Conservation (phyloP, 2,888 invertebrate genomes). For the Tribolium freemani region DNA sequence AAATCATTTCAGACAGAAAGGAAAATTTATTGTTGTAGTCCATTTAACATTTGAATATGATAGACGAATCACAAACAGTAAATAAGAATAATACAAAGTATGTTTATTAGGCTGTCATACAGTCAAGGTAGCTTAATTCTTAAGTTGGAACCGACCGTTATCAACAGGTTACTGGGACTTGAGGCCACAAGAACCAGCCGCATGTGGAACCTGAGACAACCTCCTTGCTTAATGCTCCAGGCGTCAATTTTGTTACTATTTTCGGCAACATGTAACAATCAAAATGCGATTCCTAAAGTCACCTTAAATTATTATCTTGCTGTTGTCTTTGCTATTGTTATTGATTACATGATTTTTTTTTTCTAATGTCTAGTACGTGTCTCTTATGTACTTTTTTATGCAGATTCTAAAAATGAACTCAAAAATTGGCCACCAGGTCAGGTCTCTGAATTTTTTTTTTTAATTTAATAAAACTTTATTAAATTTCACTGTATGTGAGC, state of each 20-base stretch:
- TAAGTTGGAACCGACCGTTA: constrained; percentile 36
- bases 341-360: too few relatives aligned
- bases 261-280: neutral
- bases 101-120: neutral
- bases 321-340: too few relatives aligned
- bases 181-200: constrained; percentile 44
- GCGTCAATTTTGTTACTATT: constrained; percentile 4
- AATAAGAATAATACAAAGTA: neutral
- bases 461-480: too few relatives aligned
- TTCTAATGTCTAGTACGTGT: too few relatives aligned
- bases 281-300: too few relatives aligned
- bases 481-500: too few relatives aligned
- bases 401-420: too few relatives aligned
- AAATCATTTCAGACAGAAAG: neutral
- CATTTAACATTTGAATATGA: too few relatives aligned
- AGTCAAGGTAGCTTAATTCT: constrained; percentile 31
- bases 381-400: too few relatives aligned
- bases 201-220: constrained; percentile 32
- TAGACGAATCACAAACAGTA: neutral
- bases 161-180: constrained; percentile 44
- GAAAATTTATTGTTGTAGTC: neutral
- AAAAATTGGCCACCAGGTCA: too few relatives aligned
- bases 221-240: constrained; percentile 19
- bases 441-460: too few relatives aligned
- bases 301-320: too few relatives aligned